These are phyloP conservation scores for Onychorhynchus coronatus DNA, from an alignment of 2,113 vertebrate species.

Conservation along the genomic window DNA sequence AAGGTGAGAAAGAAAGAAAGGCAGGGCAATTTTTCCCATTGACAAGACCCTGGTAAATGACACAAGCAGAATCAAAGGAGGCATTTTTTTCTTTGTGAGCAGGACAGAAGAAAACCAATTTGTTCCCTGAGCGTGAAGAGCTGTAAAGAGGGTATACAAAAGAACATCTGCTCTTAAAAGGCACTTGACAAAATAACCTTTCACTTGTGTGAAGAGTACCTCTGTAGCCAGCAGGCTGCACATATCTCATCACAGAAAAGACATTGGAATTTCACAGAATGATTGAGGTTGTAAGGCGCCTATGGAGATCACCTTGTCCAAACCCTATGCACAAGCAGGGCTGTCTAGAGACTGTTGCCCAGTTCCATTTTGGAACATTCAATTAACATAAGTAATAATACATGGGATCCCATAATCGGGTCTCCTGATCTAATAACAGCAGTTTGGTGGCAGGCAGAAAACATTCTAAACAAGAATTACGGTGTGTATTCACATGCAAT, in stretches of 20 bases:
- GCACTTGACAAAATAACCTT: constrained; percentile 14
- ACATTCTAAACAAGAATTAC: background rate
- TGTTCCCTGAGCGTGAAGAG: background rate
- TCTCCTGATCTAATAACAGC: background rate
- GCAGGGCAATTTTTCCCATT: background rate
- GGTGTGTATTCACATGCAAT: background rate
- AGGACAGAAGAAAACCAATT: background rate
- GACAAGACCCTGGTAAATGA: background rate
- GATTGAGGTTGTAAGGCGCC: background rate
- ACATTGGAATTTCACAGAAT: background rate
- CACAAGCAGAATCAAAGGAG: background rate
- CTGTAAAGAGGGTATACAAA: background rate
- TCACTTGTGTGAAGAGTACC: background rate
- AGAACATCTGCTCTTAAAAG: background rate
- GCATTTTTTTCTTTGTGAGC: background rate
- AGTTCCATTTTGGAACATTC: background rate
- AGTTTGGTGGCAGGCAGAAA: background rate
- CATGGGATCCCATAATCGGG: background rate
- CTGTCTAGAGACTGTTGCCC: background rate
- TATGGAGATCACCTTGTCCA: background rate
- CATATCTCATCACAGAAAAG: background rate
- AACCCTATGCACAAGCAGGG: background rate
- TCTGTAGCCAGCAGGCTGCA: background rate
- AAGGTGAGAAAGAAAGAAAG: background rate
- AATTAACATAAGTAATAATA: background rate